Conservation (phyloP, 1,140 invertebrate genomes). For the Pseudoatta argentina region DNA sequence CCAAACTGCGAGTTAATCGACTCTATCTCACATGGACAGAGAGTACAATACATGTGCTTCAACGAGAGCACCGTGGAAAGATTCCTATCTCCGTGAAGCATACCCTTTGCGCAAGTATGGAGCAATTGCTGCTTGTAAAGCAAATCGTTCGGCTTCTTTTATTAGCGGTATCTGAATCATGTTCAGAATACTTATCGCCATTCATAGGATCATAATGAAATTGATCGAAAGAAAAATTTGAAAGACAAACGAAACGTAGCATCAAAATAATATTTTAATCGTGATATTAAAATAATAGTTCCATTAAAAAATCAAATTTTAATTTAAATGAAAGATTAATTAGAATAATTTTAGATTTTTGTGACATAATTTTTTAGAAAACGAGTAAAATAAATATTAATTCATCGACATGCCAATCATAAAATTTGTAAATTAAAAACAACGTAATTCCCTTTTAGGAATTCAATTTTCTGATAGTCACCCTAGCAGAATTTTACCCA, state of each 20-base stretch:
- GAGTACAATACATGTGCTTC: background rate
- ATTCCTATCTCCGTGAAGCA: constrained; percentile 26
- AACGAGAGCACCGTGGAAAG: constrained; percentile 19
- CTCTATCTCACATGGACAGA: background rate
- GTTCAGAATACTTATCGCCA: background rate
- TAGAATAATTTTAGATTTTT: background rate
- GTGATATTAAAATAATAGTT: background rate
- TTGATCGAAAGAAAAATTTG: background rate
- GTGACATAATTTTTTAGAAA: background rate
- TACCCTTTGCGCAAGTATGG: background rate
- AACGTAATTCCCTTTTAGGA: background rate
- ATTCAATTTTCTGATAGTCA: background rate
- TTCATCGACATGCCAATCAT: background rate
- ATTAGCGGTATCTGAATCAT: background rate
- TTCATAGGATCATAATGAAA: background rate
- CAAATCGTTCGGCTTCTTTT: background rate
- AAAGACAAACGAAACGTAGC: background rate
- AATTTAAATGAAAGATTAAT: constrained; percentile 28
- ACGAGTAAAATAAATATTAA: background rate
- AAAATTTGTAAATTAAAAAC: background rate
- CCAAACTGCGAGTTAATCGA: constrained; percentile 37
- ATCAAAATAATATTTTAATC: background rate
- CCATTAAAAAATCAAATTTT: background rate
- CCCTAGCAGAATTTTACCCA: background rate
- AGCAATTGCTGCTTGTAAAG: constrained; percentile 17